Percentiles rank a stretch among this genome's conserved stretches.
These are phyloP conservation scores for Ophion obscuratus DNA, from an alignment of 2,888 invertebrate species.

Conservation along the genomic window DNA sequence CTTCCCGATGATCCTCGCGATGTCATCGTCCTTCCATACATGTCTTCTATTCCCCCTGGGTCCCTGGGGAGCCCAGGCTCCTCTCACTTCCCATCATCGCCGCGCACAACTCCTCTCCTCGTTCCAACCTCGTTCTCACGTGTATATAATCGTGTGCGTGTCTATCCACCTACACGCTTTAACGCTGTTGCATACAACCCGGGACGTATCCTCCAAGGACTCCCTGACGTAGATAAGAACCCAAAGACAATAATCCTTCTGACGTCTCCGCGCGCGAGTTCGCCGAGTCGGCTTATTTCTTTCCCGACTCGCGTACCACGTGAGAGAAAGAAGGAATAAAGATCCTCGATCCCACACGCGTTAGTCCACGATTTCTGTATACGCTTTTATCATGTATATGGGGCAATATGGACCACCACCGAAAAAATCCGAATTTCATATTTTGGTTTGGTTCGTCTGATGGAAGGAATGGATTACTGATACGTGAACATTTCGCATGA, in stretches of 20 bases:
- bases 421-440: background rate
- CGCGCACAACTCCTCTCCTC: conserved; percentile 48
- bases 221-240: conserved; percentile 80
- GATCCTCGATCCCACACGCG: conserved; percentile 40
- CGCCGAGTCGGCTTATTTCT: conserved; percentile 80
- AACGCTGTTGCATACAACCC: conserved; percentile 1
- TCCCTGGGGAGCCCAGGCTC: conserved; percentile 57
- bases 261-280: conserved; percentile 77
- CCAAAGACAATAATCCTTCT: conserved; percentile 84
- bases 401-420: conserved; percentile 4
- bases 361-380: conserved; percentile 7
- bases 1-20: conserved; percentile 60
- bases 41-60: conserved; percentile 25
- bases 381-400: background rate
- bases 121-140: conserved; percentile 7
- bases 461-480: background rate
- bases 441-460: background rate
- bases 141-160: background rate
- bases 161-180: background rate
- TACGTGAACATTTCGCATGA: background rate
- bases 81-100: conserved; percentile 48
- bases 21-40: conserved; percentile 45
- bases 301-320: conserved; percentile 48
- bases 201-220: conserved; percentile 61
- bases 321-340: conserved; percentile 28